These are phyloP conservation scores for Borostomias antarcticus DNA, from an alignment of 2,797 vertebrate species.

Conservation along the genomic window DNA sequence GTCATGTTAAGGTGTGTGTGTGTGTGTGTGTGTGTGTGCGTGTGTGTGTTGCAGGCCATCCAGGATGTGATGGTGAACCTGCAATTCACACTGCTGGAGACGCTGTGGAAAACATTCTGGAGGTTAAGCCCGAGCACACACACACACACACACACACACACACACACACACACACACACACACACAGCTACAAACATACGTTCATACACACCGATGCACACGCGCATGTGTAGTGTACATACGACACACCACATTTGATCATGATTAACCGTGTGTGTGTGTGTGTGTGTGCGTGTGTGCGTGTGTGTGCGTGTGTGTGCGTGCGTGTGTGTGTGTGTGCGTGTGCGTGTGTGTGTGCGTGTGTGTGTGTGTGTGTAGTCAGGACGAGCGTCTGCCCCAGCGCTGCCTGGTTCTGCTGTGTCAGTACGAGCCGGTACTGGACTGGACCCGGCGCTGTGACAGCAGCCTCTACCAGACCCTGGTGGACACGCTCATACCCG, in stretches of 20 bases:
- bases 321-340: too few relatives aligned
- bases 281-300: too few relatives aligned
- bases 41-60: slow-evolving; percentile 84
- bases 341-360: too few relatives aligned
- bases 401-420: slow-evolving; percentile 86
- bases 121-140: slow-evolving; percentile 85
- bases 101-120: slow-evolving; percentile 95
- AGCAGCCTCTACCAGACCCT: slow-evolving; percentile 91
- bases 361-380: too few relatives aligned
- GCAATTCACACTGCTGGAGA: slow-evolving; percentile 92
- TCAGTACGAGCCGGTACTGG: slow-evolving; percentile 88
- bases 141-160: slow-evolving; percentile 61
- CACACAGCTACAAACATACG: slow-evolving; percentile 67
- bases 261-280: too few relatives aligned
- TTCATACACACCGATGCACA: too few relatives aligned
- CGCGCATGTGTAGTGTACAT: too few relatives aligned
- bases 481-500: slow-evolving; percentile 91
- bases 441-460: slow-evolving; percentile 89
- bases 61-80: slow-evolving; percentile 94
- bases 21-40: too few relatives aligned
- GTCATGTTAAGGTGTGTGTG: slow-evolving; percentile 5
- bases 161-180: not conserved
- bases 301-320: too few relatives aligned
- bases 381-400: slow-evolving; percentile 89
- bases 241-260: too few relatives aligned